Base-by-base conservation (phyloP, 2,888 invertebrate genomes). In the Metopia argyrocephala region DNA sequence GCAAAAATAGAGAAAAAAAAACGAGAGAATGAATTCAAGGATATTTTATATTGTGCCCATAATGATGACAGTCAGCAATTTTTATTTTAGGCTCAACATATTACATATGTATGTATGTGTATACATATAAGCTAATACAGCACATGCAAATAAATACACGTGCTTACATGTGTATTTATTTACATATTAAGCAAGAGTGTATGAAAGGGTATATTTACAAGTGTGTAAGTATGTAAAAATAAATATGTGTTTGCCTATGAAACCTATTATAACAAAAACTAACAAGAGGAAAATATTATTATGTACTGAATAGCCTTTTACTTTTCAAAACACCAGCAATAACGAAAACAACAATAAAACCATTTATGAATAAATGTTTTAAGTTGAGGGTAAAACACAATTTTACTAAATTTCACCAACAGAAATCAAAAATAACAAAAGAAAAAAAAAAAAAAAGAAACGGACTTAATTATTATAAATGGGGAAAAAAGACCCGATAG, bases 61-160 rank as follows among this genome's bases (percentile, higher is more conserved):
- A 76, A 73, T 69, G 65, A 73, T 69, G 73, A 69, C 69, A 80
- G 76, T 76, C 76, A 76, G 73, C 76, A 80, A 73, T 80, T 76
- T 76, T 69, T 80, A 65, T 59, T 68, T 66, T 46, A 76, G 21
- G 66, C 27, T 54, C 66, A 38, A 38, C 15, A 15, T 38, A 12
- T 15, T 38, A 12, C 15, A 15, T 38, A 12, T 38, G 38, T 38
- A 12, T 15, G 15, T 2, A 3, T 38, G 38, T 15, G 12, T 31
- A 15, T 0, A n/a, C n/a, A n/a, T n/a, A n/a, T n/a, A n/a, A n/a
- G n/a, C n/a, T n/a, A n/a, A n/a, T n/a, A n/a, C n/a, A n/a, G n/a
- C n/a, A n/a, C n/a, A n/a, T n/a, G n/a, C n/a, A n/a, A n/a, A n/a
- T n/a, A n/a, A n/a, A n/a, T n/a, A n/a, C n/a, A n/a, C n/a, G n/a